Evolutionary conservation across 2,888 invertebrate species (phyloP), one percentile per base, ranked within the genome.

Genomic region (Drosophila acutilabella): DNA sequence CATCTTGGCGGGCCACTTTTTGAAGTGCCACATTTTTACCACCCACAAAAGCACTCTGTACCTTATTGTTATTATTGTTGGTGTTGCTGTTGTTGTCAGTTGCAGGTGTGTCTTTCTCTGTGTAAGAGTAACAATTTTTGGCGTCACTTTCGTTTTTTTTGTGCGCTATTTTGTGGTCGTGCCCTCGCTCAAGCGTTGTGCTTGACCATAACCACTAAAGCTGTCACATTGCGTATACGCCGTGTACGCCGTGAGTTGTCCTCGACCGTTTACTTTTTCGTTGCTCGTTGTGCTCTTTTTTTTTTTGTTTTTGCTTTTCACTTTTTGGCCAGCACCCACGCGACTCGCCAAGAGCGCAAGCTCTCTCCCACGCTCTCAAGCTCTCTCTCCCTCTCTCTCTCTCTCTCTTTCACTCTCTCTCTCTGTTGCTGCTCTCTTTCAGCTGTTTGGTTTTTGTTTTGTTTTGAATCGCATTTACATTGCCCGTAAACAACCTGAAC

Each of bases 191-290:
- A 83, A 89, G 74, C 82, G 81, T 71, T 81, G 88, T 74, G 89
- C 89, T 89, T 89, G 89, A 89, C 89, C 89, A 88, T 80, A 89
- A 88, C 88, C 84, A 89, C 84, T 89, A 89, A 90, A 86, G 78
- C 78, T 86, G 89, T 89, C 89, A 85, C 80, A 85, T 89, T 88
- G 81, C 89, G 88, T 90, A 90, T 84, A 81, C 80, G 88, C 82
- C 88, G 80, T 80, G 78, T 88, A 14, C n/a, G 54, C 33, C 33
- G 33, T 18, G 54, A 54, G 78, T 74, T 79, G 76, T 74, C 81
- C 86, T 83, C 83, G 87, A 73, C 68, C 74, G 64, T 40, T 57
- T 61, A 53, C 52, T 57, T 41, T 51, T 70, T 74, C 30, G 30
- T 8, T 30, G 30, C 8, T 77, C 67, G 50, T 54, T 33, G 16